Base-by-base conservation (phyloP, 2,797 vertebrate species). In the Gouania willdenowi region DNA sequence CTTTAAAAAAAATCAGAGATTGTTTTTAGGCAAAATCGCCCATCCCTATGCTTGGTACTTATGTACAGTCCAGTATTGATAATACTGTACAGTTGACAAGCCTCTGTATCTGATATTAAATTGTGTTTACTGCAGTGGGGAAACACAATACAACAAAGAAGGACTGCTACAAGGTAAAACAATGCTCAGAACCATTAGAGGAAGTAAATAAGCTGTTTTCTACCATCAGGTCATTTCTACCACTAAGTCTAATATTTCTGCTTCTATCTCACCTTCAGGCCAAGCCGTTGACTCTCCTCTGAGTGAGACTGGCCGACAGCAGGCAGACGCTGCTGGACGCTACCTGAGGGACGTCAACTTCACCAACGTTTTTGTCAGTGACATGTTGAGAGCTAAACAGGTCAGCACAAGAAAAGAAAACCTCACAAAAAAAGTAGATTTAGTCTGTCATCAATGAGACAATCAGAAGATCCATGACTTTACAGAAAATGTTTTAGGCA, bases 71-170 rank as follows among this genome's bases (percentile, higher is more conserved):
- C n/a, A n/a, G n/a, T n/a, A n/a, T n/a, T n/a, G n/a, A n/a, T n/a
- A n/a, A n/a, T n/a, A n/a, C n/a, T n/a, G n/a, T n/a, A 12, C 10
- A 17, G 14, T 13, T 16, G n/a, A 28, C 15, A 15, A 35, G 12
- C 6, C 5, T 17, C 19, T 36, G 41, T 8, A 13, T 24, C 26
- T 26, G 8, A 17, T 5, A 14, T 20, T 9, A n/a, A 1, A 9
- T 34, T 2, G 9, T 53, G 5, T 50, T 39, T 51, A 26, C 27
- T 69, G 20, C 80, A 95, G 94, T 85, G 94, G 92, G 41, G 93
- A 97, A 85, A 97, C 94, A 2, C 87, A 82, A 46, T 90, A 86
- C 81, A 97, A 95, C 76, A 95, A 91, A 86, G 88, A 92, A 57
- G 93, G 92, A 51, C 68, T 94, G 47, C 55, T 95, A 10, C 94